Evolutionary conservation across 1,140 invertebrate genomes (phyloP), one percentile per base, ranked within the genome.

Genomic region (Steinernema khuongi): DNA sequence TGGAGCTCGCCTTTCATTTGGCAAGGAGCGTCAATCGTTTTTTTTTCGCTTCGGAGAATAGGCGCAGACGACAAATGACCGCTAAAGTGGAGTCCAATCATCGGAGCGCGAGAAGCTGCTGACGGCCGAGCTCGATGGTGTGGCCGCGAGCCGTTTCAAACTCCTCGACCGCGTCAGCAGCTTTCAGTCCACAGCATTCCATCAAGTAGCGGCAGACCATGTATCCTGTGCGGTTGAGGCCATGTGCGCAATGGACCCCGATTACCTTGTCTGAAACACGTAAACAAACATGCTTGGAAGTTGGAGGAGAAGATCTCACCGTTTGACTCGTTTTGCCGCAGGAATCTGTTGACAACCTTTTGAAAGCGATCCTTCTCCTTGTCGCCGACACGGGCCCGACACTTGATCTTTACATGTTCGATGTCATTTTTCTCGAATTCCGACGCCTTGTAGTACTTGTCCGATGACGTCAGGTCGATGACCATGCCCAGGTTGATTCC

Each of bases 191-290:
- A 26, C 50, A 60, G 50, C 50, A 60, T 26, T 60, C 50, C 26
- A 60, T 60, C 50, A 60, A 22, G 19, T 60, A 87, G 80, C 86
- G 84, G 79, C 92, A 94, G 69, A 94, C 90, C 72, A 94, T 88
- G 83, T 93, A 94, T 0, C 93, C 93, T 1, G 92, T 93, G 72
- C 93, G 88, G 85, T 95, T 94, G 1, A 94, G 87, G 7, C 93
- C 93, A 84, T 94, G 93, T 0, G 93, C 94, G 85, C 93, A 94
- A 83, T 94, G 93, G 19, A 94, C 90, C 31, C 92, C 93, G 79
- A 94, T 89, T 17, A 94, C 80, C 79, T 88, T 88, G 83, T 90
- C 91, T 92, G 88, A 43, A 89, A 89, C 80, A n/a, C n/a, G 36
- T 11, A n/a, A 41, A 60, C 14, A 2, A 60, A 60, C 19, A 60